Base-by-base conservation (phyloP, 2,797 vertebrate genomes). In the Triplophysa yarkandensis region DNA sequence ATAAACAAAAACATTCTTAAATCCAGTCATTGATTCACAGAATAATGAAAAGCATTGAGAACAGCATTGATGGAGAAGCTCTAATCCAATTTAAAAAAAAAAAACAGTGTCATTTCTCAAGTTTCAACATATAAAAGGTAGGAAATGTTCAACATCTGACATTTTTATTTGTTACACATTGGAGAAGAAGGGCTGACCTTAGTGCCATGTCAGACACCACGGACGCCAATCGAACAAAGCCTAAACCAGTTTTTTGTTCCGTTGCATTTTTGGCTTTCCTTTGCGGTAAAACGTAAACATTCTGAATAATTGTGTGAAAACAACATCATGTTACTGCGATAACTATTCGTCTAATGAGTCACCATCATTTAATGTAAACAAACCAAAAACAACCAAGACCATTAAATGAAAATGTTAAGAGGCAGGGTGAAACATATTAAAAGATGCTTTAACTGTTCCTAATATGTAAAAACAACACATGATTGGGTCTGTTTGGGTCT, bases 401-500 rank as follows among this genome's bases (percentile, higher is more conserved):
- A 60, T n/a, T 2, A 48, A 61, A 44, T 69, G 2, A 60, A 58
- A 1, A 61, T 23, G 14, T 10, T 70, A 60, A 46, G n/a, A n/a
- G 4, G 8, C 27, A 55, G n/a, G 27, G 43, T 44, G 50, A 36
- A 25, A 55, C n/a, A 65, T 13, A 39, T 32, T 64, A 63, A 64
- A 62, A 71, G 0, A n/a, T 44, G 9, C 43, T 14, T 32, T 2
- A 34, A 64, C 6, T 34, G 71, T 30, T 64, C 25, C 25, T 55
- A 25, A 52, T 52, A 4, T 52, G 21, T 52, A 25, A 16, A 73
- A 73, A 43, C 21, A 4, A 60, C 6, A 32, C 57, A 50, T 34
- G 39, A n/a, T 27, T 23, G 2, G 23, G 78, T 80, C 71, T 72
- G 78, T 73, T 66, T 78, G 64, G 64, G 73, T 80, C 63, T 68